These are phyloP conservation scores for Chrysogorgia sp. DNA, from an alignment of 92 coral and sea anemone genomes.

Conservation along the genomic window DNA sequence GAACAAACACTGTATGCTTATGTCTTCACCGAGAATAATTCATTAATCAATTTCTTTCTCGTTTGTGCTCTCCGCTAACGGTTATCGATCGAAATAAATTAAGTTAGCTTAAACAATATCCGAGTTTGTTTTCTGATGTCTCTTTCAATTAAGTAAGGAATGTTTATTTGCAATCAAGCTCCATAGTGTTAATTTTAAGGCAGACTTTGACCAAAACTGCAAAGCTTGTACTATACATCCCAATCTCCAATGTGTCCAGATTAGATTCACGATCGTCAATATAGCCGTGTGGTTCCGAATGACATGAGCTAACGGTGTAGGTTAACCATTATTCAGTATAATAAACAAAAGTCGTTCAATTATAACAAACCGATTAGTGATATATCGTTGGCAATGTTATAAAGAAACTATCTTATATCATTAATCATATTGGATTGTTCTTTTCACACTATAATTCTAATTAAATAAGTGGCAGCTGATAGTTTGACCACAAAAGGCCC, in stretches of 20 bases:
- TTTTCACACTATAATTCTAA: conserved; percentile 6
- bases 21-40: not conserved
- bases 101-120: conserved; percentile 8
- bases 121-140: not conserved
- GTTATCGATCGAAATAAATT: not conserved
- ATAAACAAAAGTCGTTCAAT: not conserved
- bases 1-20: not conserved
- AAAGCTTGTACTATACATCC: not conserved
- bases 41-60: not conserved
- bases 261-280: too few species aligned
- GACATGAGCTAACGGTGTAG: not conserved
- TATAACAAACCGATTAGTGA: conserved; percentile 10
- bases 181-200: conserved; percentile 13
- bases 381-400: not conserved
- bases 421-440: conserved; percentile 26
- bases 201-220: conserved; percentile 2
- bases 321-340: not conserved
- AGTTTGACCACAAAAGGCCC: not conserved
- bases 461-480: conserved; percentile 12
- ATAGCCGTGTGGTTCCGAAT: too few species aligned
- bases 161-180: conserved; percentile 4
- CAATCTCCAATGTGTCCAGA: not conserved
- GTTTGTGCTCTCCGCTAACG: not conserved
- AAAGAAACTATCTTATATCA: not conserved
- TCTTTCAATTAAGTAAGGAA: conserved; percentile 5